These are phyloP conservation scores for Caloenas nicobarica DNA, from an alignment of 2,113 vertebrate genomes.

Conservation along the genomic window DNA sequence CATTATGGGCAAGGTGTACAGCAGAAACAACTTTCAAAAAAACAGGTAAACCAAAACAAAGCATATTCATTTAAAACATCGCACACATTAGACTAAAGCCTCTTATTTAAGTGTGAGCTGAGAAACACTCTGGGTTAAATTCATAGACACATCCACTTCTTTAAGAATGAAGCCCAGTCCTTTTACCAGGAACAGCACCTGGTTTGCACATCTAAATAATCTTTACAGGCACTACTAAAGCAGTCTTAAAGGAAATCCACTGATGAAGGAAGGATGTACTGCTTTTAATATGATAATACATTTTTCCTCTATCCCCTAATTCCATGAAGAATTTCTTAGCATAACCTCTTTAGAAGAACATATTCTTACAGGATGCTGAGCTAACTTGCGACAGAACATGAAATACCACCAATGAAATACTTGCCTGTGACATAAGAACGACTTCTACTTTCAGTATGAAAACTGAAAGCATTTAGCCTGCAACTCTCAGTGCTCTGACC, in stretches of 20 bases:
- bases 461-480: conserved; percentile 28
- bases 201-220: background rate
- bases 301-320: background rate
- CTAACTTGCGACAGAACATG: background rate
- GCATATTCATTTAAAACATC: background rate
- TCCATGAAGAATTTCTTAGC: background rate
- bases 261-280: background rate
- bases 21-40: background rate
- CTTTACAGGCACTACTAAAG: background rate
- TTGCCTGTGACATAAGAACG: background rate
- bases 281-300: background rate
- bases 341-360: background rate
- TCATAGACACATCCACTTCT: background rate
- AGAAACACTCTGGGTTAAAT: conserved; percentile 13
- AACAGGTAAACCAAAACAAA: conserved; percentile 1
- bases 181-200: background rate
- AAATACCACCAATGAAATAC: background rate
- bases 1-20: background rate
- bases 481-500: conserved; percentile 23
- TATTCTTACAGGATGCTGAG: background rate
- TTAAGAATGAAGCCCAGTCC: background rate
- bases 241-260: background rate
- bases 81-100: conserved; percentile 16
- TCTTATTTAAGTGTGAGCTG: conserved; percentile 10
- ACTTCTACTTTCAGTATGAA: background rate